A percentile compares a stretch with the other conserved stretches of the same genome.
phyloP scores from a whole-genome alignment of 2,113 vertebrate genomes.

The Mormoops blainvillei region DNA sequence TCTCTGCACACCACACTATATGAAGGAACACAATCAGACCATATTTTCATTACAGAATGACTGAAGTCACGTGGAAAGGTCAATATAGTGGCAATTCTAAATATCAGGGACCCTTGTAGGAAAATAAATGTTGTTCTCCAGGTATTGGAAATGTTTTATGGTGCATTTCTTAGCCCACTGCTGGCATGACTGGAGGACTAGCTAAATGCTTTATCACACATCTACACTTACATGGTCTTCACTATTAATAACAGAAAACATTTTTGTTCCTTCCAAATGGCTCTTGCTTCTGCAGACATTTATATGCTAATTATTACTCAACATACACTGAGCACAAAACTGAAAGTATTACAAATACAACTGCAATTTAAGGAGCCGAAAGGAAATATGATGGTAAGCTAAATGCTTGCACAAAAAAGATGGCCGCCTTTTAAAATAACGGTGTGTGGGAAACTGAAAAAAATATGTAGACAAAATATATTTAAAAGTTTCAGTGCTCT shows the following conservation, averaged over 20 bases:
- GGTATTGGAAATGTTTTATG: neutral
- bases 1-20: neutral
- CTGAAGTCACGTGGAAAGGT: neutral
- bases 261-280: constrained; percentile 41
- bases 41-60: neutral
- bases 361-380: constrained; percentile 17
- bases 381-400: constrained; percentile 48
- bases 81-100: constrained; percentile 28
- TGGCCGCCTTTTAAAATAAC: constrained; percentile 61
- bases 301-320: constrained; percentile 38
- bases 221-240: constrained; percentile 35
- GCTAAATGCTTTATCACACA: neutral
- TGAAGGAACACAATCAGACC: neutral
- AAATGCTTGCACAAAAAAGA: constrained; percentile 34
- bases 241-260: constrained; percentile 24
- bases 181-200: neutral
- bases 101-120: neutral
- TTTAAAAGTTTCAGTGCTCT: constrained; percentile 32
- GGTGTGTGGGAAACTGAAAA: neutral
- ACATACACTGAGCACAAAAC: constrained; percentile 1
- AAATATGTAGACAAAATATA: constrained; percentile 20
- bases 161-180: neutral
- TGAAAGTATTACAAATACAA: constrained; percentile 34
- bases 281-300: constrained; percentile 17
- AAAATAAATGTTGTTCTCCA: neutral